Evolutionary conservation across 2,113 vertebrate species (phyloP), one percentile per base, ranked within the genome.

Genomic region (Pelvicachromis taeniatus): DNA sequence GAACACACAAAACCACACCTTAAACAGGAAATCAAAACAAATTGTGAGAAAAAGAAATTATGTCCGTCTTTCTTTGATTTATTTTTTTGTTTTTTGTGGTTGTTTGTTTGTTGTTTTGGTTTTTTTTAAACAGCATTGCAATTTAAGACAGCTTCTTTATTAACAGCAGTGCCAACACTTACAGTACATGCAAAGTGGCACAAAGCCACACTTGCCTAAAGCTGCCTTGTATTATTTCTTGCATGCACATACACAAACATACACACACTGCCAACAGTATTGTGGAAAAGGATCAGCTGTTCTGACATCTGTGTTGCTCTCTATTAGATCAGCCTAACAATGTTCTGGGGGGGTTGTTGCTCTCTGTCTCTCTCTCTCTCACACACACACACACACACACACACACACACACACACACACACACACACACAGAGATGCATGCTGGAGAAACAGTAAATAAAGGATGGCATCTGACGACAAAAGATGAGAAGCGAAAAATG

Each of bases 291-390:
- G 80, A 90, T 94, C 93, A 91, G 89, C 85, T 94, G 89, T 87
- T 87, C 80, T 84, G 91, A 91, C 91, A 93, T 90, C 91, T 91
- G 91, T 83, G 88, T 81, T 87, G 82, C 82, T 88, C 80, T 50
- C 45, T 75, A 88, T 88, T 88, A 90, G 89, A 91, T 94, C 89
- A 88, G 59, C 19, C 31, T 59, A 75, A 87, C 53, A 78, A 89
- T 84, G 80, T 83, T 77, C 84, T 83, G 56, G 14, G 65, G 65
- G 80, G 80, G 78, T 5, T 84, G 3, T 68, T 3, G 81, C 2
- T 73, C n/a, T 61, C 29, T 6, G 3, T 59, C 14, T 33, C 4
- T 29, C 26, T 26, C 26, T 26, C 26, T 26, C 26, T 26, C 26
- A 2, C 26, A 26, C 26, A 26, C 26, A 26, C 1, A 2, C 17